Evolutionary conservation across 1,140 invertebrate species (phyloP), one percentile per base, ranked within the genome.

Genomic region (Ceratosolen solmsi): DNA sequence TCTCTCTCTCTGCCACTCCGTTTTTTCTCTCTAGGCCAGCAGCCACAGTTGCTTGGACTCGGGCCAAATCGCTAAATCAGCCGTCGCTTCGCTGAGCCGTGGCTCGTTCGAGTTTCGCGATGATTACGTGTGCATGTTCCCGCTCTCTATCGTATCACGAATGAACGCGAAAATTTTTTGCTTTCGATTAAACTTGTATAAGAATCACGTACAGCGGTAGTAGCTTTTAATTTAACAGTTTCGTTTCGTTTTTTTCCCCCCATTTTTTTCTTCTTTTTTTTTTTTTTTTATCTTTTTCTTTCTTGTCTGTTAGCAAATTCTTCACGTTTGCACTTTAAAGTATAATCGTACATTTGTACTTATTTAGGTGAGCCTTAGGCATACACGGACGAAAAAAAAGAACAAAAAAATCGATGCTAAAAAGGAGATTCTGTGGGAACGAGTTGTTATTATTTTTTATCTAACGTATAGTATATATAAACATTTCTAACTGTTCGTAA

Each of bases 1-100:
- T 15, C 13, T 54, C 51, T 22, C 51, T 15, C 17, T 54, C 51
- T 20, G 5, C 51, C 17, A 51, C 27, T 73, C 8, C 15, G 1
- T 56, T 56, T 20, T 76, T 63, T 76, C 20, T 65, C 60, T 54
- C 46, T 49, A 36, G 63, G 56, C 22, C 58, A 78, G 63, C 11
- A 68, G 49, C 25, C 27, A 41, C 30, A 27, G 63, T 79, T 15
- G 22, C 51, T 80, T 80, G 79, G 79, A 73, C 33, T 27, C 5
- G 8, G 13, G 70, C 79, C 79, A 80, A 74, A 80, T 74, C 70
- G 71, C 46, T 63, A 51, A 63, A 80, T 80, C 70, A 63, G 56
- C 30, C 71, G 20, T 63, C 78, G 51, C 22, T 60, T 79, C 17
- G n/a, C 36, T 56, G 63, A 30, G 27, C n/a, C 51, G 27, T 46